Base-by-base conservation (phyloP, 2,888 invertebrate genomes). In the Rhagium mordax region DNA sequence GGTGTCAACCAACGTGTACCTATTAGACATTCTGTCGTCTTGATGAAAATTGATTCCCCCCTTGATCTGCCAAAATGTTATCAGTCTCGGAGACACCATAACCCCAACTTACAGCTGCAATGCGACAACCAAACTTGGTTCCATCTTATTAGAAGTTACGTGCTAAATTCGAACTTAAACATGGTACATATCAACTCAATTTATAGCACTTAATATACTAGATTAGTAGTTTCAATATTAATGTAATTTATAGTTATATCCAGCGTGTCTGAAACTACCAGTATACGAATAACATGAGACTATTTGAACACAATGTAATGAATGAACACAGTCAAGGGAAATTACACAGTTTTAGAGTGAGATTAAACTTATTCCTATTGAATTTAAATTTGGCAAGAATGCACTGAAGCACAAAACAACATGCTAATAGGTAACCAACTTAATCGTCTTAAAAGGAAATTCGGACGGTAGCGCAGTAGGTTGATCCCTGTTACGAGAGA, bases 1-100 rank as follows among this genome's bases (percentile, higher is more conserved):
- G 68, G 72, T 72, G 68, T 72, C 72, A 64, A 72, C 57, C 71
- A 59, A 18, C 75, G 78, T 81, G 79, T 77, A 81, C 76, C 79
- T 80, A 82, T 82, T 82, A 82, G 81, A 82, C 65, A 65, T 65
- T 53, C 65, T 53, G 80, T 81, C 81, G 79, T 68, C 79, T 72
- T 83, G 82, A 83, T 82, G 81, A 80, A 82, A 83, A 83, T 83
- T 83, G 83, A 83, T 83, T 82, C 77, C 77, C 59, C 78, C 75
- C 76, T 76, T 77, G 81, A 81, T 81, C 77, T 78, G 76, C 78
- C 78, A 80, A 81, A 82, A 81, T 77, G 78, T 81, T 82, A 80
- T 81, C 80, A 81, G 72, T 74, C 78, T 70, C 76, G 73, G 76
- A 72, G 75, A 76, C 77, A 81, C 78, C 79, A 77, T 80, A 77